Percentiles rank a stretch among this genome's conserved stretches.
phyloP scores from a whole-genome alignment of 1,140 invertebrate genomes.

The Lerema accius region DNA sequence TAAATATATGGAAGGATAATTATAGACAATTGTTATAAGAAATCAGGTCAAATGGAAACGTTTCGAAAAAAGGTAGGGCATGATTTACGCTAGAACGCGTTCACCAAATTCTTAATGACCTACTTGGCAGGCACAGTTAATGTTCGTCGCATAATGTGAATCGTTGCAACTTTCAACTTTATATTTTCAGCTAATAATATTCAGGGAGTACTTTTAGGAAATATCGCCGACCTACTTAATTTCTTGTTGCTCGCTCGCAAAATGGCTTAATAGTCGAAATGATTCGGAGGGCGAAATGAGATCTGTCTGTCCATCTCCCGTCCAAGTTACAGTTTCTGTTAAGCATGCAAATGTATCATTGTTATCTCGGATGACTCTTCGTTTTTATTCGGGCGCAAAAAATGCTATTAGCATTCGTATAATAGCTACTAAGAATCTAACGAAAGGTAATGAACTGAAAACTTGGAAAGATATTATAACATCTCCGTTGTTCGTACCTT shows the following conservation, averaged over 20 bases:
- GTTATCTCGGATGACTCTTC: background rate
- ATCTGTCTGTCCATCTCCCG: background rate
- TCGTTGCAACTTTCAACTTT: constrained; percentile 28
- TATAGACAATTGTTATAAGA: constrained; percentile 10
- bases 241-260: background rate
- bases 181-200: constrained; percentile 29
- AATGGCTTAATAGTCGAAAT: background rate
- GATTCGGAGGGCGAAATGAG: background rate
- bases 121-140: constrained; percentile 33
- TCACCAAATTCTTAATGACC: constrained; percentile 34
- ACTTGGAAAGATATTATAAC: constrained; percentile 14
- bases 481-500: constrained; percentile 23
- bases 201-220: constrained; percentile 4
- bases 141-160: constrained; percentile 34
- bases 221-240: constrained; percentile 1
- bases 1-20: constrained; percentile 5
- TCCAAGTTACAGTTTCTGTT: background rate
- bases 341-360: background rate
- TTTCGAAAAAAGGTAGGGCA: constrained; percentile 25
- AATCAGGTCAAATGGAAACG: constrained; percentile 32
- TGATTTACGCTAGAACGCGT: constrained; percentile 28
- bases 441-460: constrained; percentile 27
- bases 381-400: background rate
- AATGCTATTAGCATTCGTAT: constrained; percentile 10
- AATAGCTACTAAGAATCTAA: constrained; percentile 10